Base-by-base conservation (phyloP, 2,888 invertebrate genomes). In the Ophion ventricosus region DNA sequence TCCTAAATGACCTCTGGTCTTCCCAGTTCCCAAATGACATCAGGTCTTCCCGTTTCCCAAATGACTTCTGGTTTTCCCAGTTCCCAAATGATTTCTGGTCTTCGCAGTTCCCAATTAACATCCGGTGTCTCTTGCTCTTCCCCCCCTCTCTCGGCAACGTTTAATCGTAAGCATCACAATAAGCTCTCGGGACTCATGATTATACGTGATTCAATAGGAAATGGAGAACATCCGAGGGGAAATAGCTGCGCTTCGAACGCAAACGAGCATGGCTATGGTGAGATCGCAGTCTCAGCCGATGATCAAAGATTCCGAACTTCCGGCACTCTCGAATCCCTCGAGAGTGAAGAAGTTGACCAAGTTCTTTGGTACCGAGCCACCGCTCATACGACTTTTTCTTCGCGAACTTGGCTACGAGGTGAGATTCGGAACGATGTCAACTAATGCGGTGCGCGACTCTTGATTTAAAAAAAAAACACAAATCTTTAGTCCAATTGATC, bases 311-410 rank as follows among this genome's bases (percentile, higher is more conserved):
- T 94, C 94, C 84, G 96, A 96, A 91, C 94, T 96, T 66, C 96
- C 95, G 88, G 96, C 96, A 75, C 95, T 98, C 90, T 97, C 97
- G 87, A 98, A 98, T 94, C 98, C 98, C 0, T 96, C 96, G 86
- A 94, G 98, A 84, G 97, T 98, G 25, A 97, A 97, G 93, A 96
- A 98, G 90, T 95, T 98, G 87, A 98, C 98, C 82, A 97, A 98
- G 95, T 98, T 98, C 95, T 98, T 98, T 94, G 98, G 98, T 35
- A 97, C 97, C 93, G 98, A 98, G 93, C 98, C 98, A 43, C 98
- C 98, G 11, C 95, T 98, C 87, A 96, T 98, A 94, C 95, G 98
- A 93, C 95, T 98, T 82, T 98, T 98, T 94, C 95, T 98, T 76
- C 97, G 97, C 94, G 97, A 97, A 94, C 95, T 98, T 87, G 98